These are phyloP conservation scores for Psettodes erumei DNA, from an alignment of 2,113 vertebrate species.

Conservation along the genomic window DNA sequence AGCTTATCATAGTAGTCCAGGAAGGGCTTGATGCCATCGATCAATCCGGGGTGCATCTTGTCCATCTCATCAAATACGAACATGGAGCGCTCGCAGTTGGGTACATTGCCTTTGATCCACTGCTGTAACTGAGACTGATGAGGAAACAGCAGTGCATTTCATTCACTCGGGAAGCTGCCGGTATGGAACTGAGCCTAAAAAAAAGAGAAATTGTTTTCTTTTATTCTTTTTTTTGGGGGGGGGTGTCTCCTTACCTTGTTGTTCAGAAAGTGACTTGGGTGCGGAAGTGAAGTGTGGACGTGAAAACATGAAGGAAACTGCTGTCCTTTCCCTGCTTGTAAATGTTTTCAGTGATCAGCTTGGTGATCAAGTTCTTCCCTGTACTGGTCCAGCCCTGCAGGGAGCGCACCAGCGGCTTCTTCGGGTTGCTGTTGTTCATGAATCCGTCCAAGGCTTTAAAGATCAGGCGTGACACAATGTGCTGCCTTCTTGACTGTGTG, in stretches of 20 bases:
- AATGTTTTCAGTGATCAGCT: constrained; percentile 88
- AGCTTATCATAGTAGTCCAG: constrained; percentile 91
- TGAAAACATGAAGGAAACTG: constrained; percentile 90
- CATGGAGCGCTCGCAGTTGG: constrained; percentile 86
- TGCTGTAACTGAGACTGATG: constrained; percentile 88
- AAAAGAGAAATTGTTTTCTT: no score
- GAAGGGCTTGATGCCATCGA: constrained; percentile 94
- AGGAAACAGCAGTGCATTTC: neutral
- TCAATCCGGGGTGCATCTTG: constrained; percentile 91
- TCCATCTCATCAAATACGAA: constrained; percentile 99
- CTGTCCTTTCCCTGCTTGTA: constrained; percentile 88
- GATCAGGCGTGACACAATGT: constrained; percentile 89
- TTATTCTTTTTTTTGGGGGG: no score
- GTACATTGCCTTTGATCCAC: constrained; percentile 93
- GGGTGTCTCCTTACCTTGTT: constrained; percentile 82
- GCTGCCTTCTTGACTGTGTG: no score
- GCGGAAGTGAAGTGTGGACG: constrained; percentile 89
- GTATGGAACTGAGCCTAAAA: neutral
- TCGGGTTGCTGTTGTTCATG: constrained; percentile 87
- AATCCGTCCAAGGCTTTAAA: constrained; percentile 90
- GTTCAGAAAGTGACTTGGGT: constrained; percentile 53
- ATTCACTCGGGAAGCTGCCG: accelerated
- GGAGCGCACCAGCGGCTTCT: constrained; percentile 93
- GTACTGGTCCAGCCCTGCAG: constrained; percentile 96
- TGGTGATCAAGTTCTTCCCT: constrained; percentile 94